Base-by-base conservation (phyloP, 2,888 invertebrate genomes). In the Venusia cambrica region DNA sequence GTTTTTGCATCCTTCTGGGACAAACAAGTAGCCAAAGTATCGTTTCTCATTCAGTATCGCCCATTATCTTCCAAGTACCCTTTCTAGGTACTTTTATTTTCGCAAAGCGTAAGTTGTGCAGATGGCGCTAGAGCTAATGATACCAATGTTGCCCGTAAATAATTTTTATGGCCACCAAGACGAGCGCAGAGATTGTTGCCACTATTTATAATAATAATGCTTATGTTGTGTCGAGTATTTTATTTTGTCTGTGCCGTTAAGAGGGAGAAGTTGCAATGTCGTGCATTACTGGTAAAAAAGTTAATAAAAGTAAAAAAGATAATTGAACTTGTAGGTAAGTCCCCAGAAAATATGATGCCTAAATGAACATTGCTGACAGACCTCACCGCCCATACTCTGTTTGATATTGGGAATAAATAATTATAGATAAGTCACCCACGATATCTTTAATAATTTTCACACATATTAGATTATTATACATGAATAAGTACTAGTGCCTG, bases 141-240 rank as follows among this genome's bases (percentile, higher is more conserved):
- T 71, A 70, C 61, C 62, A 61, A 58, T 55, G 69, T 58, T 54
- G 57, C 60, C 70, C 71, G 73, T 84, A 83, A 81, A 84, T 84
- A 81, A 80, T 81, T 83, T 80, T 81, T 80, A 84, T 73, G 76
- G 77, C 57, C 63, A 22, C 63, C 66, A 58, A 69, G 71, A 67
- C 67, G 49, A 55, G 54, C 49, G 42, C 36, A 25, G 45, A 46
- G 48, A 46, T 47, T 50, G 42, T 44, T 45, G 45, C 48, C 41
- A 48, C 41, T 46, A 46, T 47, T 50, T 29, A 50, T 51, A 48
- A 46, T 47, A 47, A 47, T 48, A 42, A 35, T 32, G 31, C 43
- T 41, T 43, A 40, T 46, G 40, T 41, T 31, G 51, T 43, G 32
- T 30, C 25, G 29, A 43, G 44, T 51, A 51, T 45, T 51, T 51